phyloP scores from a whole-genome alignment of 2,888 invertebrate species.

The Epinotia bilunana region DNA sequence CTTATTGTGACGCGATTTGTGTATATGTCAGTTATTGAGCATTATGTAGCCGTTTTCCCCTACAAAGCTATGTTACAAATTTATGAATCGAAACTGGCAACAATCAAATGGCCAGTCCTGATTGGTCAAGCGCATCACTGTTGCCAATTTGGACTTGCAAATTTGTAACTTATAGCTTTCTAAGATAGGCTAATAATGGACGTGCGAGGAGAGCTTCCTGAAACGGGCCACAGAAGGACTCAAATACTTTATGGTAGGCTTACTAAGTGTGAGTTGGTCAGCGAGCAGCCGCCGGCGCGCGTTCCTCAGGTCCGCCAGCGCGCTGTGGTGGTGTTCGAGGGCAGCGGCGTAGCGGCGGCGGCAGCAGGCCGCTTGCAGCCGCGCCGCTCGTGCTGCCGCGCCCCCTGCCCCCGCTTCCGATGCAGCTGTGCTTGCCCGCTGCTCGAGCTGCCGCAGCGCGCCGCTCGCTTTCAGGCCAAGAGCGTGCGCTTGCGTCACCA shows the following conservation, averaged over 20 bases:
- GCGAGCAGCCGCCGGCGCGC: slow-evolving; percentile 81
- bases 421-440: slow-evolving; percentile 54
- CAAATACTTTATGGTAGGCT: slow-evolving; percentile 18
- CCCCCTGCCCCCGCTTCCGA: slow-evolving; percentile 55
- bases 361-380: slow-evolving; percentile 78
- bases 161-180: too few species aligned
- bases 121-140: too few species aligned
- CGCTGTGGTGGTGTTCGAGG: slow-evolving; percentile 80
- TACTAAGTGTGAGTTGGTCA: slow-evolving; percentile 84
- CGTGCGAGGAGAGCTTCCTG: too few species aligned
- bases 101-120: too few species aligned
- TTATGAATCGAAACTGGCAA: too few species aligned
- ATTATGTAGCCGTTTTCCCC: too few species aligned
- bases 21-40: too few species aligned
- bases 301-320: slow-evolving; percentile 80
- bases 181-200: too few species aligned
- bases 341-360: slow-evolving; percentile 77
- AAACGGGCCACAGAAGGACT: too few species aligned
- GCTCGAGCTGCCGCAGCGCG: slow-evolving; percentile 81
- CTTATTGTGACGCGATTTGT: too few species aligned
- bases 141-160: too few species aligned
- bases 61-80: too few species aligned
- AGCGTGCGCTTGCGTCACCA: slow-evolving; percentile 81
- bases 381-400: slow-evolving; percentile 63
- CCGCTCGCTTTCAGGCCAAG: slow-evolving; percentile 80